Percentiles rank a stretch among this genome's conserved stretches.
These are phyloP conservation scores for Monodelphis domestica DNA, from an alignment of 2,797 vertebrate genomes.

Conservation along the genomic window DNA sequence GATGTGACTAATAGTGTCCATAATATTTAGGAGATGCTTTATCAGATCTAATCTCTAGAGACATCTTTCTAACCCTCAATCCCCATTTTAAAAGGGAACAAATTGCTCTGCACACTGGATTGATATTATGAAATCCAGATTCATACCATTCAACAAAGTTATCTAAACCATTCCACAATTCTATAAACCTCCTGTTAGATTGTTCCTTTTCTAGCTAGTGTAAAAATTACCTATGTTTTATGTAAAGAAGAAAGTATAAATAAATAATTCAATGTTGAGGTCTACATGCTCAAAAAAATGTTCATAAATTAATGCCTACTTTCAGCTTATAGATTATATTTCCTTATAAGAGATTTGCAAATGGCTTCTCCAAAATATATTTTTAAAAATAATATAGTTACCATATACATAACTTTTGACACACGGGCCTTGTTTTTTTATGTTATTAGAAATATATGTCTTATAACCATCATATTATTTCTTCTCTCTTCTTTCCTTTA, in stretches of 20 bases:
- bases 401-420: too few relatives aligned
- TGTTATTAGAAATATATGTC: too few relatives aligned
- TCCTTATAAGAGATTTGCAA: neutral
- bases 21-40: constrained; percentile 31
- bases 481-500: neutral
- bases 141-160: neutral
- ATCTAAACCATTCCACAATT: neutral
- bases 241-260: constrained; percentile 15
- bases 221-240: neutral
- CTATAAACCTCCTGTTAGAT: neutral
- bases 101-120: neutral
- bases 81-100: neutral
- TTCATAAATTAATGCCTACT: neutral
- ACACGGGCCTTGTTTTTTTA: too few relatives aligned
- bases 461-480: neutral
- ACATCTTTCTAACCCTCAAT: neutral
- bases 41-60: neutral
- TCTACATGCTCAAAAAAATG: neutral
- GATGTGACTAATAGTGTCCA: neutral
- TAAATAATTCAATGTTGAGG: neutral
- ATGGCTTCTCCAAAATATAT: neutral
- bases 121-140: neutral
- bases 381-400: neutral
- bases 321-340: neutral
- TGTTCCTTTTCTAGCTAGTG: neutral